Conservation (phyloP, 2,797 vertebrate genomes). For the Hippocampus kuda region DNA sequence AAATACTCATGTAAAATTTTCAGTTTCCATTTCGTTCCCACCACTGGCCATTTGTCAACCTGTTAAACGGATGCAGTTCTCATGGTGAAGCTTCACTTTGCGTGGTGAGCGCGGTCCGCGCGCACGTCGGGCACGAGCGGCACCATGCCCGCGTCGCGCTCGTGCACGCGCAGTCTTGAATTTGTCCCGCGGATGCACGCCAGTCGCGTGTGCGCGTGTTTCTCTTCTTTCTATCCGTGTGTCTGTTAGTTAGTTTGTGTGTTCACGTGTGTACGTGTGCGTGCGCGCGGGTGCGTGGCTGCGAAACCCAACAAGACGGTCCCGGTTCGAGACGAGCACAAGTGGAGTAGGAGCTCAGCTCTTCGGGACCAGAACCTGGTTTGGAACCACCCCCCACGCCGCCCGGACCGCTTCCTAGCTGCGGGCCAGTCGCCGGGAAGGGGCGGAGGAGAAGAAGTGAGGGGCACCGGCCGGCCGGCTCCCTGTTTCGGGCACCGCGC, state of each 20-base stretch:
- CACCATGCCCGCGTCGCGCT: conserved; percentile 21
- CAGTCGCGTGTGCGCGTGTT: neutral
- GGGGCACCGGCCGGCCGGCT: neutral
- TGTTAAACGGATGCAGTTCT: no score
- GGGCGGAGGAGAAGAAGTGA: neutral
- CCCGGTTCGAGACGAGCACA: neutral
- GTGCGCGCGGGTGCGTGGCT: neutral
- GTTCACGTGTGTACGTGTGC: no score
- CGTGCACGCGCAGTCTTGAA: conserved; percentile 50
- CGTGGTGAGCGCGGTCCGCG: neutral
- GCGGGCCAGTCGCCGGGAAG: neutral
- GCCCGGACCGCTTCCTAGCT: neutral
- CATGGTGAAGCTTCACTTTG: neutral
- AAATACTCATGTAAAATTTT: no score
- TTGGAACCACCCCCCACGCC: neutral
- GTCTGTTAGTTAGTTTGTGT: neutral
- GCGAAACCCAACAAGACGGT: neutral
- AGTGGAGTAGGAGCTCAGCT: neutral
- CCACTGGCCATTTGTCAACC: no score
- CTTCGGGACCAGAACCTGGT: neutral
- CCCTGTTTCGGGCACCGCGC: conserved; percentile 26
- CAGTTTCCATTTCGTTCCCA: neutral
- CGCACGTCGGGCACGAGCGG: conserved; percentile 5
- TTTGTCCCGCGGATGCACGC: conserved; percentile 58
- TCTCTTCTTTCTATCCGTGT: neutral